Evolutionary conservation across 2,888 invertebrate genomes (phyloP).

Genomic region (Neoitamus cyanurus): DNA sequence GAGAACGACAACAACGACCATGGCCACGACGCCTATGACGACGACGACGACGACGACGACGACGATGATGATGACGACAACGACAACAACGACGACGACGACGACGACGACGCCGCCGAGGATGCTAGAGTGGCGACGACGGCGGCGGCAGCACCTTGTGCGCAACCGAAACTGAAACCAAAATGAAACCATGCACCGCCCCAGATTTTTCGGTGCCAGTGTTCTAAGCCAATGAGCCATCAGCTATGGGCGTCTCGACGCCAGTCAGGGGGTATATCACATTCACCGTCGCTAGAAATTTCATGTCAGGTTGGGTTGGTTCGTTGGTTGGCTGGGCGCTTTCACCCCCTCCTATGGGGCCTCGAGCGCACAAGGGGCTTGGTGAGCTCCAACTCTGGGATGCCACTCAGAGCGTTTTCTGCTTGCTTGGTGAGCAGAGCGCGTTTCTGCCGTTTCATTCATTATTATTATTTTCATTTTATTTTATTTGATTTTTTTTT

Average conservation of each 20-base stretch:
- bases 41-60: background rate
- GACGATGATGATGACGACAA: background rate
- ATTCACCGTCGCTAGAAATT: background rate
- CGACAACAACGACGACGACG: background rate
- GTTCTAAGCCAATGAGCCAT: constrained; percentile 49
- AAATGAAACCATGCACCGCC: constrained; percentile 47
- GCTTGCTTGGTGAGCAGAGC: too few species aligned
- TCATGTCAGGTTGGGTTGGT: background rate
- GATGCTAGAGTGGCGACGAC: background rate
- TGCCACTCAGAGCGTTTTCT: background rate
- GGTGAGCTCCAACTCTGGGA: background rate
- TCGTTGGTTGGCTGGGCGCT: background rate
- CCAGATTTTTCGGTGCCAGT: constrained; percentile 35
- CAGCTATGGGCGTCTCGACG: constrained; percentile 50
- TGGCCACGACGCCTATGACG: background rate
- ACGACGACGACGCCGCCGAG: background rate
- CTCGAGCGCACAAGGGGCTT: too few species aligned
- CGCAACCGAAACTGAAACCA: constrained; percentile 36
- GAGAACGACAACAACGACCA: background rate
- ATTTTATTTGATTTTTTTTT: too few species aligned
- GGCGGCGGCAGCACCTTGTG: background rate
- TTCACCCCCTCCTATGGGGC: background rate
- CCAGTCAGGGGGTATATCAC: constrained; percentile 5
- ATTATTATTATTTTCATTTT: too few species aligned
- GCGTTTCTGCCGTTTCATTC: too few species aligned